A percentile compares a stretch with the other conserved stretches of the same genome.
These are phyloP conservation scores for Sphenopsis melanotis DNA, from an alignment of 2,797 vertebrate species.

Conservation along the genomic window DNA sequence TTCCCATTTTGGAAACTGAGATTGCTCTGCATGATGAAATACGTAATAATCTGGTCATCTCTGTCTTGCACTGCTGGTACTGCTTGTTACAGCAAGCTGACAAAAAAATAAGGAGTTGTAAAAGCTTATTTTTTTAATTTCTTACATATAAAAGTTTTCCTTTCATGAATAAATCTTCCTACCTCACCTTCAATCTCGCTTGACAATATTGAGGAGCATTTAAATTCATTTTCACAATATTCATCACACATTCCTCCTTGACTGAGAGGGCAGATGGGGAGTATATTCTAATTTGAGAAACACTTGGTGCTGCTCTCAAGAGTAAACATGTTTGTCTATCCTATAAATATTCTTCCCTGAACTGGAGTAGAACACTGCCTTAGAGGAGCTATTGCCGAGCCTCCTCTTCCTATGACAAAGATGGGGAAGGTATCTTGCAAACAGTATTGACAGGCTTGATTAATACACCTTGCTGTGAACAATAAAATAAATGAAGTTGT, in stretches of 20 bases:
- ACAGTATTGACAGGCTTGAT: background rate
- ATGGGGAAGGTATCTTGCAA: background rate
- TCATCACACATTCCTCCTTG: background rate
- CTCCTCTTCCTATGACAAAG: background rate
- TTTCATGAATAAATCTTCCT: background rate
- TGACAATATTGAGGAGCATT: background rate
- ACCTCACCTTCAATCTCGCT: background rate
- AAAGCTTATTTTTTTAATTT: background rate
- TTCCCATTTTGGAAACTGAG: background rate
- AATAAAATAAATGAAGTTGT: background rate
- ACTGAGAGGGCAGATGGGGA: background rate
- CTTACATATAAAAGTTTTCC: background rate
- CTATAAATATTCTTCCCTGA: background rate
- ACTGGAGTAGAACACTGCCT: background rate
- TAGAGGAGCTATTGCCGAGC: background rate
- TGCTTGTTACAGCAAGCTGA: background rate
- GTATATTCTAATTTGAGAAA: background rate
- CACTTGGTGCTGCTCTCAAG: background rate
- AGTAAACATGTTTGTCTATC: background rate
- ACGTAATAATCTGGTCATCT: background rate
- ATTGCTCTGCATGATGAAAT: background rate
- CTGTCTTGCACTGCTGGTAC: background rate
- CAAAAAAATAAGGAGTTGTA: background rate
- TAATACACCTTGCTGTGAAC: background rate
- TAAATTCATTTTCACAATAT: background rate